A percentile compares a stretch with the other conserved stretches of the same genome.
Evolutionary conservation across 2,113 vertebrate species (phyloP).

Genomic region (Taurulus bubalis): DNA sequence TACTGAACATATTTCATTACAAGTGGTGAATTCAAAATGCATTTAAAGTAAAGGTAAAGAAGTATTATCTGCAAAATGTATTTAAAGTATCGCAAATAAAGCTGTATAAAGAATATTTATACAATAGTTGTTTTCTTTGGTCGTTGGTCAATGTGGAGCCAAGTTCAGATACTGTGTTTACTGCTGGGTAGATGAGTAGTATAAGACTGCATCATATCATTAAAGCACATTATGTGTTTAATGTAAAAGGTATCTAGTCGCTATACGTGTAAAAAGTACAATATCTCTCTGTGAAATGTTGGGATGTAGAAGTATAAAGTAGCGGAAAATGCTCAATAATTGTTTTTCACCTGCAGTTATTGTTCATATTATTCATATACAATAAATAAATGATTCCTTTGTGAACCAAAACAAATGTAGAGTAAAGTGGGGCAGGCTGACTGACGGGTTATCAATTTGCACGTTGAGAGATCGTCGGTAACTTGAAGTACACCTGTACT

Average conservation of each 20-base stretch:
- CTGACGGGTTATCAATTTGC: neutral
- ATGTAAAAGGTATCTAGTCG: neutral
- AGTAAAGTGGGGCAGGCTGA: neutral
- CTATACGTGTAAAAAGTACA: neutral
- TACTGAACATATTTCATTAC: neutral
- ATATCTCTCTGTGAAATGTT: neutral
- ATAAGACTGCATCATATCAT: neutral
- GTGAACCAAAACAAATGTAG: neutral
- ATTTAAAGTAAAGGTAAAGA: neutral
- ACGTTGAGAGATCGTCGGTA: neutral
- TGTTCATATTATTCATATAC: neutral
- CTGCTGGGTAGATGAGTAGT: neutral
- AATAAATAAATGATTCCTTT: neutral
- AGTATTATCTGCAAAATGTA: neutral
- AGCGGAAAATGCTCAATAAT: neutral
- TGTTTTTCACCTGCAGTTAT: neutral
- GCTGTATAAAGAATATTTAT: neutral
- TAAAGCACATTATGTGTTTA: neutral
- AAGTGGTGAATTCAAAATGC: neutral
- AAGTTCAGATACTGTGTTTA: neutral
- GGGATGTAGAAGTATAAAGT: neutral
- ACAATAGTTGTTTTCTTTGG: neutral
- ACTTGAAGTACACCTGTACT: constrained; percentile 26
- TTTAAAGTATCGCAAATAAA: neutral
- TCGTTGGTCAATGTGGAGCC: neutral